Evolutionary conservation across 2,888 invertebrate genomes (phyloP), one percentile per base, ranked within the genome.

Genomic region (Harpalus rufipes): DNA sequence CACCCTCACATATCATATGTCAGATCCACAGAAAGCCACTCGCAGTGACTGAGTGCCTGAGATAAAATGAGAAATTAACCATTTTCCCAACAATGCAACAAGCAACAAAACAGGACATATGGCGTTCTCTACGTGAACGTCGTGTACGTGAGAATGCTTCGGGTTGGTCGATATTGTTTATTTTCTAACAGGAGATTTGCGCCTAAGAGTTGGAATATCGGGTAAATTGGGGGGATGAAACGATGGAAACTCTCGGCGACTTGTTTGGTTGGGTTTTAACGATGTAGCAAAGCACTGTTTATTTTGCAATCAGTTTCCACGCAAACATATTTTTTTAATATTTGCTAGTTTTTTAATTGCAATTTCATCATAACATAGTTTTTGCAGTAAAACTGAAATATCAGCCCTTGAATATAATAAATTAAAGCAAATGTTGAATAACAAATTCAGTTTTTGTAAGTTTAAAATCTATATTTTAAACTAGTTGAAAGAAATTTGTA

Each of bases 51-150:
- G 72, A 72, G 72, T 72, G 72, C 32, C 14, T 32, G 32, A 32
- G 72, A 72, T 72, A 72, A 72, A 72, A 72, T 72, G 72, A 72
- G 72, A 72, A 72, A 72, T 72, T 72, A 72, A 14, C 44, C 32
- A 63, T 63, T 21, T 63, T 63, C 63, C 44, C 44, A 51, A 51
- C 44, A 51, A 51, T 51, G 44, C 44, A 51, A 51, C 44, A 51
- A 51, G 44, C 44, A 51, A 51, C 44, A 51, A 51, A 51, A 51
- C 44, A 51, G 12, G 44, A 51, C 44, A 51, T 51, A 12, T 51
- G 44, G 10, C 44, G 44, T 32, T 32, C 44, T 1, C 10, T 51
- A 51, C 44, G 44, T 51, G 44, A 8, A 12, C 6, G 61, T 61
- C 21, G 18, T 61, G 21, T 21, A 63, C 63, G 63, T 12, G 68